Evolutionary conservation across 1,140 invertebrate genomes (phyloP).

Genomic region (Neodiprion fabricii): DNA sequence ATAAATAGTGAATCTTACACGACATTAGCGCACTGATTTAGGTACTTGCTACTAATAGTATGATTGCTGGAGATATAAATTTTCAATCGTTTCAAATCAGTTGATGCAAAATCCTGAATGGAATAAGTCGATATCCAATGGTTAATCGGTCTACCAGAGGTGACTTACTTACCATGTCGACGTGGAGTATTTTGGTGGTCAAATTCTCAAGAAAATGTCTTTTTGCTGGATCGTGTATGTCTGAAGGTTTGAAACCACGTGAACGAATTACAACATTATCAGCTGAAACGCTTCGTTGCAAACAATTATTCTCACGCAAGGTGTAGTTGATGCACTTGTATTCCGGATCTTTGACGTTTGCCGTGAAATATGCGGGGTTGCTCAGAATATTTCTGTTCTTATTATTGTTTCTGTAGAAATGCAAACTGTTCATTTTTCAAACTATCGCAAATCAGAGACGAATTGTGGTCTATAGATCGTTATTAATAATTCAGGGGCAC

Average conservation of each 20-base stretch:
- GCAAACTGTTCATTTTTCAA: constrained; percentile 20
- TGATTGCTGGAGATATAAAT: constrained; percentile 44
- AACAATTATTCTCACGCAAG: constrained; percentile 30
- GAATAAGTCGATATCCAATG: constrained; percentile 28
- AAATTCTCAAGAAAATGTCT: constrained; percentile 80
- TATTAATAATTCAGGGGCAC: constrained; percentile 2
- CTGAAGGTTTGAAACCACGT: constrained; percentile 83
- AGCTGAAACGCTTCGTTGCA: constrained; percentile 52
- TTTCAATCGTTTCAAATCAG: constrained; percentile 21
- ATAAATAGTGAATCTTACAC: no score
- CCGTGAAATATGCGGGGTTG: constrained; percentile 31
- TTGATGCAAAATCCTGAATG: constrained; percentile 12
- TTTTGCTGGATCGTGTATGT: constrained; percentile 80
- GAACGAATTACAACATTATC: constrained; percentile 64
- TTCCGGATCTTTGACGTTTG: constrained; percentile 44
- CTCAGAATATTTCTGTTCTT: constrained; percentile 41
- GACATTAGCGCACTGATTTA: no score
- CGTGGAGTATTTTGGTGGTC: constrained; percentile 79
- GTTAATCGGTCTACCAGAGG: constrained; percentile 29
- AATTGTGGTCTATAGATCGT: constrained; percentile 7
- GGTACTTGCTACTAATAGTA: constrained; percentile 26
- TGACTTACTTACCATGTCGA: constrained; percentile 72
- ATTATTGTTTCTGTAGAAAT: constrained; percentile 34
- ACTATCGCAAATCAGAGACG: background rate
- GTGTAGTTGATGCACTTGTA: constrained; percentile 40